Evolutionary conservation across 2,797 vertebrate genomes (phyloP), one percentile per base, ranked within the genome.

Genomic region (Enteromius trimaculatus): DNA sequence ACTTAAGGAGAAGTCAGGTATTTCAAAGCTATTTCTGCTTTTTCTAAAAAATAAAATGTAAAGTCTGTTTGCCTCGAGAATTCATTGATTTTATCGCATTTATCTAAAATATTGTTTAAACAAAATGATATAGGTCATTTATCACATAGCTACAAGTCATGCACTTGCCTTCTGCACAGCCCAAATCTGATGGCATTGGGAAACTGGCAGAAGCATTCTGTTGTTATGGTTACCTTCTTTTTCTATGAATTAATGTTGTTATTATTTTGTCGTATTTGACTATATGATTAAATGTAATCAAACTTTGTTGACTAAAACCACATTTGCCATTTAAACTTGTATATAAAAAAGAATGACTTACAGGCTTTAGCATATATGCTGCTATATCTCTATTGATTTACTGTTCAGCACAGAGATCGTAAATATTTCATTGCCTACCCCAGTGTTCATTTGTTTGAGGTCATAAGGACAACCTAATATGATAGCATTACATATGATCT

Each of bases 361-460:
- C 60, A 16, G 26, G 26, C 60, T 29, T 8, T 64, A 64, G 19
- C 8, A 9, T 37, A 17, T 17, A 11, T 23, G 70, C 31, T 42
- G 34, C 7, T 60, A 8, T 23, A 47, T 72, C 21, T 70, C 8
- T 81, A 37, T 29, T 13, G n/a, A 42, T 75, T 17, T 51, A 68
- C 55, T 76, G n/a, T 29, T 44, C 44, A 55, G 31, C 17, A 7
- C 71, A 16, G 47, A 19, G 16, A 55, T 3, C 9, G 13, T 66
- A 42, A 76, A 76, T 76, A 68, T 82, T 68, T 55, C 31, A 31
- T 39, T 53, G 17, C 51, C 17, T 62, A 70, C 51, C 66, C 37
- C 16, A 37, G 26, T 68, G 3, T 77, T 44, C 23, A n/a, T 14
- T 26, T 47, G 26, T n/a, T 19, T 31, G 26, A 77, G 62, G 81